Conservation (phyloP, 2,888 invertebrate species). For the Apamea anceps region DNA sequence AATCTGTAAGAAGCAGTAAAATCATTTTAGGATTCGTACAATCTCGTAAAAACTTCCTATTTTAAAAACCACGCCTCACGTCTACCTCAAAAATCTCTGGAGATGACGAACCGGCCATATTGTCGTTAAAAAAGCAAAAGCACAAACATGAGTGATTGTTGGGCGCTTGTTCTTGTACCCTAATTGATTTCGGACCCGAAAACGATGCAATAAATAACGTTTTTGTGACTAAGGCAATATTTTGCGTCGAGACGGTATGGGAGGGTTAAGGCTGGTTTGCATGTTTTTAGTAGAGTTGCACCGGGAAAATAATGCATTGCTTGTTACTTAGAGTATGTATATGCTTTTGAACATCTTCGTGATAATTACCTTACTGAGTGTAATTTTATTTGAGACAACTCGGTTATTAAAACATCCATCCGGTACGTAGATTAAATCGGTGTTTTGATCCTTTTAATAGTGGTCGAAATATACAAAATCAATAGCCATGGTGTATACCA, state of each 20-base stretch:
- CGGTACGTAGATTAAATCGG: background rate
- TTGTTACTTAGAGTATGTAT: background rate
- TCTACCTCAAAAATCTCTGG: conserved; percentile 10
- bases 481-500: too few species aligned
- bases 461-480: background rate
- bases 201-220: conserved; percentile 55
- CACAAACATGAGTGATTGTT: conserved; percentile 38
- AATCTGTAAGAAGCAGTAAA: background rate
- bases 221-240: conserved; percentile 38
- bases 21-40: background rate
- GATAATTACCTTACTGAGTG: too few species aligned
- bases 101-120: conserved; percentile 10
- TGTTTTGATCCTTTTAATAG: background rate
- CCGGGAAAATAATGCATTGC: background rate
- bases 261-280: conserved; percentile 9
- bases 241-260: conserved; percentile 3
- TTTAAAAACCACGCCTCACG: background rate
- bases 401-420: too few species aligned
- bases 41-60: background rate
- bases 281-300: background rate
- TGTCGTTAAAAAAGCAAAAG: conserved; percentile 54
- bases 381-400: too few species aligned
- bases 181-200: conserved; percentile 57
- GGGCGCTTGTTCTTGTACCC: conserved; percentile 27
- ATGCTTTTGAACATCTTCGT: too few species aligned